Percentiles rank a stretch among this genome's conserved stretches.
phyloP scores from a whole-genome alignment of 37 sponge, comb jelly and placozoan species.

The Chondrosia reniformis region DNA sequence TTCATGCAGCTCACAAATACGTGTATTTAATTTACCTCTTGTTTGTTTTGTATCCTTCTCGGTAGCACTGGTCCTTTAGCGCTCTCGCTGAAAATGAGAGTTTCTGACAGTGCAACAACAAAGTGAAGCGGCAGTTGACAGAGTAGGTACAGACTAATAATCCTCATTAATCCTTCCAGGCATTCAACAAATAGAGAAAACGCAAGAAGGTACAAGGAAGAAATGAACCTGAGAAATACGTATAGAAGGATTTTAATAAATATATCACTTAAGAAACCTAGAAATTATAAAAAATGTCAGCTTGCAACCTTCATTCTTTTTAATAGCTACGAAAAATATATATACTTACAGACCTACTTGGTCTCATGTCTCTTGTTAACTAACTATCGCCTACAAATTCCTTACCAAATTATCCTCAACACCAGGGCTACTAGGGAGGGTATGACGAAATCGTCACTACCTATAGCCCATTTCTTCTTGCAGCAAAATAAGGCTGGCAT shows the following conservation, averaged over 20 bases:
- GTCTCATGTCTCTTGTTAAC: no score
- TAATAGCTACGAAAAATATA: no score
- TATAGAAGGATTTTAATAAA: no score
- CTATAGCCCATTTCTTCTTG: slow-evolving; percentile 5
- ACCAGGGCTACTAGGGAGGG: background rate
- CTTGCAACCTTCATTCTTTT: no score
- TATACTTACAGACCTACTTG: no score
- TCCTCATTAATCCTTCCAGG: background rate
- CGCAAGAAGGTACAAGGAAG: no score
- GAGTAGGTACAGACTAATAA: background rate
- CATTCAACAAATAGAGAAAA: background rate
- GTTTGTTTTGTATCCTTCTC: background rate
- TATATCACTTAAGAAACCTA: no score
- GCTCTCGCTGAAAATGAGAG: background rate
- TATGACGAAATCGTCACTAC: background rate
- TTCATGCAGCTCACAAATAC: no score
- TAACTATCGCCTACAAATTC: background rate
- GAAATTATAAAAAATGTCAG: no score
- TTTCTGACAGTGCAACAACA: background rate
- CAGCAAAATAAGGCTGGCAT: slow-evolving; percentile 1
- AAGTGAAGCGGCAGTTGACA: background rate
- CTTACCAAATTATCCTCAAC: background rate
- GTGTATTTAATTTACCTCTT: background rate
- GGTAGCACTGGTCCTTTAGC: background rate
- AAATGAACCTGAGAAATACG: no score